Conservation (phyloP, 2,113 vertebrate genomes). For the Andinoacara biseriatus region DNA sequence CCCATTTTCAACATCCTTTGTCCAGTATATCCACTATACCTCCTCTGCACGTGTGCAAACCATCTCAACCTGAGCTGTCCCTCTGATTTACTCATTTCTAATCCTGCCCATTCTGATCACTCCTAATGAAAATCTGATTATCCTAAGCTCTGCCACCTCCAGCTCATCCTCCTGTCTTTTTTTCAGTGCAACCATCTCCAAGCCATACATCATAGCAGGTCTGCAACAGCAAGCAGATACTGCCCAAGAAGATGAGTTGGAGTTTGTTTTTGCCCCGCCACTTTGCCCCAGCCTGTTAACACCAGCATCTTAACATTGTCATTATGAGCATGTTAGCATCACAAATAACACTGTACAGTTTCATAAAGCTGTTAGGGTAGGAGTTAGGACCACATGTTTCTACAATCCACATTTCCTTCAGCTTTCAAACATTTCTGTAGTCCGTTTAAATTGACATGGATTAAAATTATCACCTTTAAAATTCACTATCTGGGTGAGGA, state of each 20-base stretch:
- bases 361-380: background rate
- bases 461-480: background rate
- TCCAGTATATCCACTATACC: background rate
- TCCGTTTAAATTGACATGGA: background rate
- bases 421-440: background rate
- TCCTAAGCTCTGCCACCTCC: background rate
- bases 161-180: background rate
- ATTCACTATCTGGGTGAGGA: conserved; percentile 23
- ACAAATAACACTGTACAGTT: background rate
- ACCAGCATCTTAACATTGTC: background rate
- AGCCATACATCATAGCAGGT: background rate
- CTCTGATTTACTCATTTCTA: background rate
- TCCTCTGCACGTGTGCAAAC: background rate
- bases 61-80: background rate
- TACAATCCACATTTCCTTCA: background rate
- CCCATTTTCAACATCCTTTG: background rate
- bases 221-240: background rate
- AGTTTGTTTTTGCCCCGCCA: background rate
- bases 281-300: background rate
- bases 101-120: background rate
- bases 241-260: background rate
- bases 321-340: background rate
- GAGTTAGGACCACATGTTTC: background rate
- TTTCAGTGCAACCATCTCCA: background rate
- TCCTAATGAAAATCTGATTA: background rate